A percentile compares a stretch with the other conserved stretches of the same genome.
Evolutionary conservation across 2,797 vertebrate genomes (phyloP).

Genomic region (Apogon hyalosoma): DNA sequence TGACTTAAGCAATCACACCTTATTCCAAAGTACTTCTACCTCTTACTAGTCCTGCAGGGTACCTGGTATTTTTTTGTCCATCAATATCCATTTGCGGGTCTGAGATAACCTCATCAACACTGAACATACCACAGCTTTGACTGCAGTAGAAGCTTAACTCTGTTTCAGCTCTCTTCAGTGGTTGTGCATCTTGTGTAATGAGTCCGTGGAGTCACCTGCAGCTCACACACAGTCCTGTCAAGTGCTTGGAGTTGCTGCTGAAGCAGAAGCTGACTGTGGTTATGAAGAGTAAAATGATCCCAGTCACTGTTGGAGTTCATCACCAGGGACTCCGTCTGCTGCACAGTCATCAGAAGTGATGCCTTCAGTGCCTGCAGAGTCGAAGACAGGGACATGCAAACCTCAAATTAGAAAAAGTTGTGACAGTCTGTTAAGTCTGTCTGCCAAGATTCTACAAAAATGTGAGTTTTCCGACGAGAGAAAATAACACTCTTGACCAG

Average conservation of each 20-base stretch:
- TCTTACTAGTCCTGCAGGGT: background rate
- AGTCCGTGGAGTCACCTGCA: slow-evolving; percentile 67
- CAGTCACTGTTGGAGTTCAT: slow-evolving; percentile 18
- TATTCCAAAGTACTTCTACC: background rate
- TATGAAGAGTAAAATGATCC: slow-evolving; percentile 15
- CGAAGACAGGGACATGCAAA: slow-evolving; percentile 8
- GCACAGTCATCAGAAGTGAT: slow-evolving; percentile 54
- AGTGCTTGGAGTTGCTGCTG: slow-evolving; percentile 54
- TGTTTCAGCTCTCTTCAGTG: background rate
- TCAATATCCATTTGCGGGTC: background rate
- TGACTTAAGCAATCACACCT: background rate
- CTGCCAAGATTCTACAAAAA: too few relatives aligned
- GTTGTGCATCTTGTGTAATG: background rate
- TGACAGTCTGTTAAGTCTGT: too few relatives aligned
- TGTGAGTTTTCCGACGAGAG: too few relatives aligned
- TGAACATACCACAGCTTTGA: background rate
- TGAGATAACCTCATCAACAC: background rate
- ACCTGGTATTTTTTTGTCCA: background rate
- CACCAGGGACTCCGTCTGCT: slow-evolving; percentile 43
- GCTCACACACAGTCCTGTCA: slow-evolving; percentile 46
- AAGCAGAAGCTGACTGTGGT: slow-evolving; percentile 46
- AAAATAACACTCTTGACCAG: too few relatives aligned
- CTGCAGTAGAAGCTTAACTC: background rate
- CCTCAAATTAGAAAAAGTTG: too few relatives aligned
- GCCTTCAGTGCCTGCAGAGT: slow-evolving; percentile 69